phyloP scores from a whole-genome alignment of 2,113 vertebrate genomes.

The Stomatorhinus ivindoensis region DNA sequence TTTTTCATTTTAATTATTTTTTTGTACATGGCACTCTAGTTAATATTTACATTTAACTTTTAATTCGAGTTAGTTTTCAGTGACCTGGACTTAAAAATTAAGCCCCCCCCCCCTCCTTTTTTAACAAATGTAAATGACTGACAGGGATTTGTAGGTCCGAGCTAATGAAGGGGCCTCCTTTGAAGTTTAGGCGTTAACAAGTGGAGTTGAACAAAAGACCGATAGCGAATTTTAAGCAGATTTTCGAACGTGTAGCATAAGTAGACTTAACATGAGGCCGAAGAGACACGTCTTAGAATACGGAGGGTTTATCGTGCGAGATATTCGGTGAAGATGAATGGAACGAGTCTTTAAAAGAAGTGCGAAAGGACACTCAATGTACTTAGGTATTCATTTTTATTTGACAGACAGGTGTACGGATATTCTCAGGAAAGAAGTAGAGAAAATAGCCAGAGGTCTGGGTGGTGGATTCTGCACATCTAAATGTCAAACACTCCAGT shows the following conservation, averaged over 20 bases:
- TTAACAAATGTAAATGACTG: conserved; percentile 48
- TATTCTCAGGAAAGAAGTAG: neutral
- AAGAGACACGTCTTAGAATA: conserved; percentile 59
- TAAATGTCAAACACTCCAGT: neutral
- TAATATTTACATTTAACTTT: neutral
- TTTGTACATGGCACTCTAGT: neutral
- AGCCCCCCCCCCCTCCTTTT: neutral
- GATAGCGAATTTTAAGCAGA: conserved; percentile 68
- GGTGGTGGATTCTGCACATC: neutral
- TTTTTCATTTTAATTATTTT: conserved; percentile 9
- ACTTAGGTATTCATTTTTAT: conserved; percentile 40
- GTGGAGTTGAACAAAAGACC: conserved; percentile 67
- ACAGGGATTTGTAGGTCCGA: conserved; percentile 47
- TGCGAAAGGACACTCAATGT: conserved; percentile 29
- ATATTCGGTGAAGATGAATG: conserved; percentile 41
- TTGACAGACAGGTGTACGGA: conserved; percentile 28
- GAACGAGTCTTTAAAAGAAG: conserved; percentile 18
- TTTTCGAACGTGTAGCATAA: conserved; percentile 60
- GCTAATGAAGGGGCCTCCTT: conserved; percentile 60
- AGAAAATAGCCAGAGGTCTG: neutral
- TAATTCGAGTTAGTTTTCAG: neutral
- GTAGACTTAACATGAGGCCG: conserved; percentile 59
- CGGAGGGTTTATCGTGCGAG: conserved; percentile 55
- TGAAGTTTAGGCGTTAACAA: conserved; percentile 61
- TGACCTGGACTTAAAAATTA: neutral